phyloP scores from a whole-genome alignment of 1,140 invertebrate genomes.

The Pachypeltis micranthus region DNA sequence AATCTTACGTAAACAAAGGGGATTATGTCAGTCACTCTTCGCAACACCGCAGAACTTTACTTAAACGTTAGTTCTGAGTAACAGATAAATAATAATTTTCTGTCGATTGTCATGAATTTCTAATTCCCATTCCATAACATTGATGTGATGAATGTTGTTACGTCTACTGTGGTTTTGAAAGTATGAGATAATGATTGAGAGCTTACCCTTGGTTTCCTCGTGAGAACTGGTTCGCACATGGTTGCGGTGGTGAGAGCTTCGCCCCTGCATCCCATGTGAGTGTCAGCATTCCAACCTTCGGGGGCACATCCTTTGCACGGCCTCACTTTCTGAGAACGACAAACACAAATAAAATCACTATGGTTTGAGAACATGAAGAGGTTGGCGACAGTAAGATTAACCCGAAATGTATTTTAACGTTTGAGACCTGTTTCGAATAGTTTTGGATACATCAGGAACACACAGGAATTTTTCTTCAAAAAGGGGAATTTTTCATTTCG shows the following conservation, averaged over 20 bases:
- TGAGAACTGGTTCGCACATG: neutral
- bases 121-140: neutral
- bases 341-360: neutral
- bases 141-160: no score
- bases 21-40: no score
- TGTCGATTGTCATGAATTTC: neutral
- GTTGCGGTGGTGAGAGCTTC: neutral
- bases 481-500: neutral
- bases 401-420: neutral
- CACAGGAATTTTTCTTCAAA: neutral
- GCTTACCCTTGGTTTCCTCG: neutral
- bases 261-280: neutral
- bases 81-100: neutral
- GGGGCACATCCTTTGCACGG: conserved; percentile 1
- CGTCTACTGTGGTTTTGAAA: no score
- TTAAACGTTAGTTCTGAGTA: no score
- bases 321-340: neutral
- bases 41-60: no score
- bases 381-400: neutral
- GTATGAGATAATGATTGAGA: no score
- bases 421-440: neutral
- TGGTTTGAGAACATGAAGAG: neutral
- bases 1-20: no score
- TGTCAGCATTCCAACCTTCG: neutral
- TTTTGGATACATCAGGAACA: neutral